Percentiles rank a stretch among this genome's conserved stretches.
These are phyloP conservation scores for Anguilla marmorata DNA, from an alignment of 2,797 vertebrate species.

Conservation along the genomic window DNA sequence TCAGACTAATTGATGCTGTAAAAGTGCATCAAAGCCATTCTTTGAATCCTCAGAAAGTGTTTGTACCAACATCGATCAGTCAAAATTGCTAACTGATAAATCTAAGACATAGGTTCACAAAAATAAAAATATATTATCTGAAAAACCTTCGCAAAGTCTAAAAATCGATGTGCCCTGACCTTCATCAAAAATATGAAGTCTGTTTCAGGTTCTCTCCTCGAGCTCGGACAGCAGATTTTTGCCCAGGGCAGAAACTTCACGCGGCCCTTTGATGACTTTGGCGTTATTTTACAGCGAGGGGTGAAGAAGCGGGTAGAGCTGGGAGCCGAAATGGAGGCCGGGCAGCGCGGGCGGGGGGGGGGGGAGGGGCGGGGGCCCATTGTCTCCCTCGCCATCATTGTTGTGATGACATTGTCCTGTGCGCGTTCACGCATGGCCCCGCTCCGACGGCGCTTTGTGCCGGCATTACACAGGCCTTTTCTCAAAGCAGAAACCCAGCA, in stretches of 20 bases:
- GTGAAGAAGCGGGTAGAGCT: slow-evolving; percentile 32
- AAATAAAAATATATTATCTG: not conserved
- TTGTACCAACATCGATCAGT: not conserved
- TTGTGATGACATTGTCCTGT: slow-evolving; percentile 68
- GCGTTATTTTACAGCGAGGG: slow-evolving; percentile 50
- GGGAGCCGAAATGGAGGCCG: slow-evolving; percentile 49
- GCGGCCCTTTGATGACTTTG: not conserved
- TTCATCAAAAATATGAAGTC: not conserved
- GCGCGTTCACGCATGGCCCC: slow-evolving; percentile 70
- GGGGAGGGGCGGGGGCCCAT: slow-evolving; percentile 52
- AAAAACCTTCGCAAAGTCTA: not conserved
- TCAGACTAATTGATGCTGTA: not conserved
- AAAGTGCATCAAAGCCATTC: not conserved
- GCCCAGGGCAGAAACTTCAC: not conserved
- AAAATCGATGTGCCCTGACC: not conserved
- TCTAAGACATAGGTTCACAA: not conserved
- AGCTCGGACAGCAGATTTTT: not conserved
- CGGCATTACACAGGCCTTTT: slow-evolving; percentile 58
- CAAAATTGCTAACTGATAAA: not conserved
- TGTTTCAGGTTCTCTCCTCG: not conserved
- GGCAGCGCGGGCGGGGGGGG: slow-evolving; percentile 47
- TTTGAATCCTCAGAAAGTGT: not conserved
- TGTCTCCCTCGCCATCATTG: slow-evolving; percentile 59
- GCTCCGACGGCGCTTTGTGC: slow-evolving; percentile 70
- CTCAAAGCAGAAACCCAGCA: slow-evolving; percentile 63